Evolutionary conservation across 2,888 invertebrate species (phyloP), one percentile per base, ranked within the genome.

Genomic region (Hypsopygia costalis): DNA sequence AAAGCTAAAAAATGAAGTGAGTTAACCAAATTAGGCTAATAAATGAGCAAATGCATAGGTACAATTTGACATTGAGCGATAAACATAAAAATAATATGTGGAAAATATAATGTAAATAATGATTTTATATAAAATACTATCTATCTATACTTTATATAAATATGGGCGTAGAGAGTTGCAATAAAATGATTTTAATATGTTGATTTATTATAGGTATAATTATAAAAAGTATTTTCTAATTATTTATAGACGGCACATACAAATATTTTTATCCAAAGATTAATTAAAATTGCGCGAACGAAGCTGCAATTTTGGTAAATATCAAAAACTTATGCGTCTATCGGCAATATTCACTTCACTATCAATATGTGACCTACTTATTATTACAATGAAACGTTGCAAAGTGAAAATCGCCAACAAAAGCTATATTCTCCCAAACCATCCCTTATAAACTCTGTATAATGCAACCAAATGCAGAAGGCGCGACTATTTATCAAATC

Each of bases 1-100:
- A 22, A 29, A 34, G 20, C 44, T 44, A 39, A 37, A 41, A 36
- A 44, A 16, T 16, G 16, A 16, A 16, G 4, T 41, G 34, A 30
- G 38, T 36, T 34, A 32, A 43, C 27, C 27, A 38, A 37, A 29
- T 29, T 39, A 33, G 45, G 41, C 36, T 48, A 51, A 47, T 64
- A 51, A 59, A 59, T 79, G 72, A 81, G 77, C 79, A 82, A 81
- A 79, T 80, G 76, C 75, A 76, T 69, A 63, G 71, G 72, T 80
- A 76, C 69, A 69, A 62, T 61, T 60, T 55, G 43, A 66, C 49
- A 63, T 69, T 75, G 69, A 77, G 71, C 72, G 46, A 58, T 51
- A 34, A 16, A 16, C 16, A 4, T 16, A 16, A 16, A 16, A 16
- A 16, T 16, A n/a, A 16, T 16, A 16, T 16, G 16, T 16, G 16